phyloP scores from a whole-genome alignment of 2,888 invertebrate genomes.

The Drosophila peninsularis region DNA sequence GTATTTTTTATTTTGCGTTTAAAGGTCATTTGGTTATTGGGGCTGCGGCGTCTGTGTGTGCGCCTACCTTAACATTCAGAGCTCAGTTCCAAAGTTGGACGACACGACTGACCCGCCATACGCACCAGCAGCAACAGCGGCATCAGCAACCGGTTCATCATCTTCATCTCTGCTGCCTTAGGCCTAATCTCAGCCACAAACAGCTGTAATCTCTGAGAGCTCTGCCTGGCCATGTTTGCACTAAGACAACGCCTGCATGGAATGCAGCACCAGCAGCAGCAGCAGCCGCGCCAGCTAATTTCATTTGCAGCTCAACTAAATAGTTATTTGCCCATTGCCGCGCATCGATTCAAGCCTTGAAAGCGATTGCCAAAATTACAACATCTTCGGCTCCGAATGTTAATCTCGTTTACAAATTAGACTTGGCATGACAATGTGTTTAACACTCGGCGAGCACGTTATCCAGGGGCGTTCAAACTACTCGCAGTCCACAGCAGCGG shows the following conservation, averaged over 20 bases:
- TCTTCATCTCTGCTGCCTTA: conserved; percentile 39
- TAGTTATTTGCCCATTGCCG: conserved; percentile 50
- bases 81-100: conserved; percentile 73
- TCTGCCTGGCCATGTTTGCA: conserved; percentile 24
- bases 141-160: conserved; percentile 64
- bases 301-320: conserved; percentile 29
- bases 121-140: conserved; percentile 38
- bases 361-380: conserved; percentile 65
- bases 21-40: conserved; percentile 76
- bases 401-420: conserved; percentile 70
- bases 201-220: conserved; percentile 47
- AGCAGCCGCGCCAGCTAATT: conserved; percentile 21
- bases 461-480: conserved; percentile 42
- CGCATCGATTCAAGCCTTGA: conserved; percentile 68
- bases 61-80: conserved; percentile 84
- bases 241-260: conserved; percentile 39
- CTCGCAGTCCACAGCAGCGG: neutral
- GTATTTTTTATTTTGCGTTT: conserved; percentile 62
- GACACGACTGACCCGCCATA: conserved; percentile 56
- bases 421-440: conserved; percentile 73
- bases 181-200: conserved; percentile 53
- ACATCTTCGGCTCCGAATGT: conserved; percentile 47
- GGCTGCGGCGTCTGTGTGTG: conserved; percentile 54
- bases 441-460: conserved; percentile 63
- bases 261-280: conserved; percentile 13